Base-by-base conservation (phyloP, 2,888 invertebrate species). In the Sialis lutaria region DNA sequence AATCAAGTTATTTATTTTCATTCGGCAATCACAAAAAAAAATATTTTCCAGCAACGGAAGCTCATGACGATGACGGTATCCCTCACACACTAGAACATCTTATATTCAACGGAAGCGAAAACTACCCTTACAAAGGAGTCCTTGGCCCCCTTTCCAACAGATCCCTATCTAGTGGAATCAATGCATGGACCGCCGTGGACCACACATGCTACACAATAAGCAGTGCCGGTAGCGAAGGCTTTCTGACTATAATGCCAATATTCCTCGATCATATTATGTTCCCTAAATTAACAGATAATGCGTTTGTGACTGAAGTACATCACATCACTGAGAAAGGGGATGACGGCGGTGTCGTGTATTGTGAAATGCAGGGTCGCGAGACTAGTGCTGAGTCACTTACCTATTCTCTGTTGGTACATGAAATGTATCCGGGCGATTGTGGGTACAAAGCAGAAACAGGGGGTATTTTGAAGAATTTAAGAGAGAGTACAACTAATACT, bases 321-420 rank as follows among this genome's bases (percentile, higher is more conserved):
- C 92, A 93, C 61, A 73, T 93, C 51, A 88, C 85, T 56, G 85
- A 81, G 0, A 79, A 85, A 50, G 93, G 92, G 0, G 81, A 86
- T 53, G 83, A 95, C 69, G 89, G 84, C 8, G 95, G 95, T 13
- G 89, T 93, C 9, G 91, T 93, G n/a, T 93, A 93, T 62, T 89
- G 88, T 63, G 93, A 95, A 69, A 91, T 92, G 86, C 91, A 90
- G 64, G 87, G 82, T 0, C 62, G 76, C 33, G 90, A 90, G 62
- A 89, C 87, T 62, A 74, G 73, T n/a, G 82, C 83, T 5, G 84
- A 85, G 58, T 77, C 77, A 49, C 68, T 81, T 50, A 74, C 81
- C 50, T 74, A 80, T 54, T 63, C 76, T 47, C 74, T 74, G 53
- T 64, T 89, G 60, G 62, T 75, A 13, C 68, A 79, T 51, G 74